Evolutionary conservation across 2,888 invertebrate species (phyloP), one percentile per base, ranked within the genome.

Genomic region (Sminthurinus aureus): DNA sequence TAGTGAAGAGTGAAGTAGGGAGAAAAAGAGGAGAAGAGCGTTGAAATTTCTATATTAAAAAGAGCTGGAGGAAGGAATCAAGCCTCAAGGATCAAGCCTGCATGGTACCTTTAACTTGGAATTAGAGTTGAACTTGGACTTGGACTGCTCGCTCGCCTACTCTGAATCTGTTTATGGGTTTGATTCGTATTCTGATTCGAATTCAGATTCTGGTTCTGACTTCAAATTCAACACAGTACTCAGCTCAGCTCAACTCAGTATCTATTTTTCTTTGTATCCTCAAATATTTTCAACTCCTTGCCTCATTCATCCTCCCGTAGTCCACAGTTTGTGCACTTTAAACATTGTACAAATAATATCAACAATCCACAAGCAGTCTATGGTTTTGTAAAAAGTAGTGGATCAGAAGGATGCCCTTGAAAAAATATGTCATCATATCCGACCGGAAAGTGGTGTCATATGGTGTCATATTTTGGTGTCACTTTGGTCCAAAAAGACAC

Each of bases 31-130:
- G 71, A 24, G 24, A 71, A 13, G 26, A 18, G 13, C 18, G 71
- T 71, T 71, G 71, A 71, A 71, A 71, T 71, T 22, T 71, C 71
- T 71, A 71, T 71, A 71, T 71, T 22, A 71, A 69, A 69, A 69
- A 69, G 67, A 71, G 71, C 71, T 22, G 4, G 24, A 71, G 71
- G 71, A 71, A 71, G 71, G 71, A 71, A 71, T 15, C 15, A 58
- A 58, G 58, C 15, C 71, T 71, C 22, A 38, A 38, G 38, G 38
- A n/a, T n/a, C n/a, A 20, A 64, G 67, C n/a, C n/a, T 67, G 67
- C 24, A 71, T 71, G 71, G 24, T 71, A 24, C n/a, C 69, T 71
- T 58, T 18, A 6, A 58, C 58, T 58, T 71, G 71, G 71, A n/a
- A 8, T 67, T 38, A 6, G 38, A 38, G 3, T 38, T 67, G 8